Percentiles rank a stretch among this genome's conserved stretches.
These are phyloP conservation scores for Oenanthe melanoleuca DNA, from an alignment of 2,113 vertebrate genomes.

Conservation along the genomic window DNA sequence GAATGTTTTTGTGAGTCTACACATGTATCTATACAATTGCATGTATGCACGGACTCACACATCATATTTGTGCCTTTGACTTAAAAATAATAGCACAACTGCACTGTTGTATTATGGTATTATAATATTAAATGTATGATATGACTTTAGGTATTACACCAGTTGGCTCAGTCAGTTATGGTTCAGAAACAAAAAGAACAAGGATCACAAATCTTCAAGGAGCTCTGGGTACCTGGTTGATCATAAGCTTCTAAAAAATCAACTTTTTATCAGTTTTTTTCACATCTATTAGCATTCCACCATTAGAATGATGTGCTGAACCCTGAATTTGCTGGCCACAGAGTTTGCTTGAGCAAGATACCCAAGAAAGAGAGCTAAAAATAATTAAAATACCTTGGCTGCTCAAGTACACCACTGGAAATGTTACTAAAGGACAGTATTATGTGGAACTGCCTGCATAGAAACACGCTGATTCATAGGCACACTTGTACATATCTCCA, in stretches of 20 bases:
- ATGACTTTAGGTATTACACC: not conserved
- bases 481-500: not conserved
- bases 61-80: not conserved
- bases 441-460: not conserved
- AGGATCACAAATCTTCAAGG: not conserved
- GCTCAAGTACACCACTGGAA: not conserved
- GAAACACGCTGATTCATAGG: not conserved
- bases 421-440: not conserved
- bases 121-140: not conserved
- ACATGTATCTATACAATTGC: fast-evolving
- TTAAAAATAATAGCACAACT: not conserved
- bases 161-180: not conserved
- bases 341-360: not conserved
- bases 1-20: not conserved
- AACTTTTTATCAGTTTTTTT: not conserved
- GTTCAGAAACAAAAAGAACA: not conserved
- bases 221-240: not conserved
- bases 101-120: not conserved
- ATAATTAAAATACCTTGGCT: not conserved
- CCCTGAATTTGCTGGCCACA: not conserved
- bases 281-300: not conserved
- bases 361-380: not conserved
- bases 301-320: not conserved
- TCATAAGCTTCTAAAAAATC: not conserved
- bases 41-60: fast-evolving